Evolutionary conservation across 2,888 invertebrate genomes (phyloP).

Genomic region (Bruchidius siliquastri): DNA sequence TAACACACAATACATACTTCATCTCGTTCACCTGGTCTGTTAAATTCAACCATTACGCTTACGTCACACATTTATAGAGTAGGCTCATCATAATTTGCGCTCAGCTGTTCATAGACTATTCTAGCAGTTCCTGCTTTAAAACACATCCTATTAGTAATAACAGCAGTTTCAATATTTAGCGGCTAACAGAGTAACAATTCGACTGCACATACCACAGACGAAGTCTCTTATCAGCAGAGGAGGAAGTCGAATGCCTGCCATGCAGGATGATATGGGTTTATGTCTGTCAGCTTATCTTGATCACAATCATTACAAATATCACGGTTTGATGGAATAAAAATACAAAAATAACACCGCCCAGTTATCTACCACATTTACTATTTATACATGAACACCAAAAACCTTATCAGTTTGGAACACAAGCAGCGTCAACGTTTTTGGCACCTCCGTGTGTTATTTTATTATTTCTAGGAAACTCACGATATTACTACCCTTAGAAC

Average conservation of each 20-base stretch:
- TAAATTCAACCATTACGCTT: no score
- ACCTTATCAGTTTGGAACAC: constrained; percentile 22
- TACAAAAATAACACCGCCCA: constrained; percentile 18
- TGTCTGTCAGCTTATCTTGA: constrained; percentile 34
- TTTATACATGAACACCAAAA: constrained; percentile 30
- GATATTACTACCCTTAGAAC: no score
- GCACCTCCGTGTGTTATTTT: no score
- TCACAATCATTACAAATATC: constrained; percentile 33
- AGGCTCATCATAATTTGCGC: no score
- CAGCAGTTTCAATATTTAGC: background rate
- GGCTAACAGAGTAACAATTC: background rate
- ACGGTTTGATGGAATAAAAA: background rate
- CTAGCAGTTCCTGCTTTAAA: no score
- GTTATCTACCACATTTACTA: constrained; percentile 22
- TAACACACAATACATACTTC: background rate
- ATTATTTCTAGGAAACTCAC: no score
- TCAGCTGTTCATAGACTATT: no score
- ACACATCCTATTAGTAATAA: no score
- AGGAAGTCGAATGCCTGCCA: constrained; percentile 39
- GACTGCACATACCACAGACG: background rate
- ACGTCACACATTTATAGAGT: no score
- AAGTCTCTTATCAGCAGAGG: constrained; percentile 21
- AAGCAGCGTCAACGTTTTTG: constrained; percentile 1
- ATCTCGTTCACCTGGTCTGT: background rate
- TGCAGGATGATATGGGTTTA: constrained; percentile 37